Conservation (phyloP, 2,888 invertebrate species). For the Byasa hedistus region DNA sequence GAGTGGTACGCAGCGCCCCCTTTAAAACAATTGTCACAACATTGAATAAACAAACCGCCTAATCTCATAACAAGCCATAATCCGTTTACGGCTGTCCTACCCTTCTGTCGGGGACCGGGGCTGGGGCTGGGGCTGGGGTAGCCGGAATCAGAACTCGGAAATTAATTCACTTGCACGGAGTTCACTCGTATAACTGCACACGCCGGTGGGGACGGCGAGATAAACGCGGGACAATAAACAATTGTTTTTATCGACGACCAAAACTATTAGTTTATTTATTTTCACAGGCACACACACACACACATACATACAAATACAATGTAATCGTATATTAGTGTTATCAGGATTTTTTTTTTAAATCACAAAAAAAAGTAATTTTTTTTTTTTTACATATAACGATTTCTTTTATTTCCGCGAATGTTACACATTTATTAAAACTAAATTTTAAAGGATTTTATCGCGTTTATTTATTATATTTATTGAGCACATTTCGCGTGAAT, state of each 20-base stretch:
- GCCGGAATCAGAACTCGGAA: conserved; percentile 22
- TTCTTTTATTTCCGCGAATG: too few relatives aligned
- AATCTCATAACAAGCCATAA: conserved; percentile 30
- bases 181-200: conserved; percentile 9
- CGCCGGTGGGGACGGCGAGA: conserved; percentile 17
- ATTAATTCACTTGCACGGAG: conserved; percentile 29
- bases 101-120: conserved; percentile 5
- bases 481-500: too few relatives aligned
- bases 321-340: too few relatives aligned
- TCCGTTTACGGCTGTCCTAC: conserved; percentile 24
- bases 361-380: too few relatives aligned
- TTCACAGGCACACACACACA: too few relatives aligned
- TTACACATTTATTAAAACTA: too few relatives aligned
- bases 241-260: conserved; percentile 17
- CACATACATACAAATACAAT: not conserved
- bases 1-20: not conserved
- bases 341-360: too few relatives aligned
- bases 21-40: conserved; percentile 31
- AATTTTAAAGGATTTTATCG: too few relatives aligned
- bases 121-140: conserved; percentile 7
- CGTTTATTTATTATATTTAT: too few relatives aligned
- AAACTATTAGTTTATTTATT: conserved; percentile 3
- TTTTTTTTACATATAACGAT: too few relatives aligned
- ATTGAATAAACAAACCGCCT: conserved; percentile 28
- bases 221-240: conserved; percentile 22